Base-by-base conservation (phyloP, 2,888 invertebrate species). In the Cataglyphis livida region DNA sequence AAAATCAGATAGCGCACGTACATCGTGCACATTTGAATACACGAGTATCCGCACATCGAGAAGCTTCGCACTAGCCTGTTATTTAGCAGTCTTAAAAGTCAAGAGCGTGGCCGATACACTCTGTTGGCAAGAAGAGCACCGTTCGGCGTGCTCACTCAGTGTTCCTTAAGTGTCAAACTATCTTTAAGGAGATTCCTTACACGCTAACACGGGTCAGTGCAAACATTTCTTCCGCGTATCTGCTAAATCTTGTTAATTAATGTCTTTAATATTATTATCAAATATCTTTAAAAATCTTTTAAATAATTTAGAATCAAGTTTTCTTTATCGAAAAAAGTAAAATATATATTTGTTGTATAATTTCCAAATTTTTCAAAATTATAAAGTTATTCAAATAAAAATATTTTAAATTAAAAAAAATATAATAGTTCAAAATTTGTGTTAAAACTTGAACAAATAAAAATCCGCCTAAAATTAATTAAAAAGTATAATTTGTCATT, bases 101-200 rank as follows among this genome's bases (percentile, higher is more conserved):
- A 90, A 88, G 90, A 91, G 91, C 92, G 93, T 93, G 87, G 93
- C 93, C 92, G 93, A 93, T 89, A 93, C 93, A 93, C 91, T 93
- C 90, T 85, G 92, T 94, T 93, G 91, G 93, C 92, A 94, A 93
- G 91, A 93, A 89, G 93, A 93, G 89, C 93, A 90, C 82, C 82
- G 71, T 87, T 61, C 85, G 81, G 71, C 73, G 83, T 83, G 82
- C 74, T 78, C 65, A 51, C 83, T 38, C 75, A 87, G 87, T 86
- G 84, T 88, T 87, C 70, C 75, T 70, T 38, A 79, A 83, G 81
- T 88, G 90, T 88, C 85, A 85, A 91, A 82, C 78, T 65, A 82
- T 85, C 79, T 78, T 75, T 44, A 76, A 78, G 76, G 66, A 84
- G 84, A 64, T 51, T 81, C 62, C 38, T 75, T 51, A 81, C 32